A percentile compares a stretch with the other conserved stretches of the same genome.
phyloP scores from a whole-genome alignment of 2,888 invertebrate species.

The Heliothis peltigera region DNA sequence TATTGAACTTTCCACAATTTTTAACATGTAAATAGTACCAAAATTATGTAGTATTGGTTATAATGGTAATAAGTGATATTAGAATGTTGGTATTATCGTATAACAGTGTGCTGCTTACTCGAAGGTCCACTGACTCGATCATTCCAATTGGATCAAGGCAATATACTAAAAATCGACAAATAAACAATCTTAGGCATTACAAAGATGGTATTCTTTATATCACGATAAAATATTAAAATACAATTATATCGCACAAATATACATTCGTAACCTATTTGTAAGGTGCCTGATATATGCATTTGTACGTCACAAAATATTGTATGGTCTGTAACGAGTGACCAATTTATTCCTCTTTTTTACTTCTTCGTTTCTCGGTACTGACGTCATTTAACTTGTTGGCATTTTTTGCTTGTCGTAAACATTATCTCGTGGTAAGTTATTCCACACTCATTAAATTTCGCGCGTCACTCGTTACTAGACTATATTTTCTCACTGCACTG shows the following conservation, averaged over 20 bases:
- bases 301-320: constrained; percentile 80
- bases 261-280: constrained; percentile 68
- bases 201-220: constrained; percentile 60
- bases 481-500: constrained; percentile 75
- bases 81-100: constrained; percentile 74
- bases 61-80: constrained; percentile 77
- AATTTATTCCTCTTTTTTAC: constrained; percentile 11
- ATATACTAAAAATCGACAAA: constrained; percentile 62
- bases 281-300: constrained; percentile 79
- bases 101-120: constrained; percentile 65
- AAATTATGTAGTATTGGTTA: constrained; percentile 68
- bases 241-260: constrained; percentile 79
- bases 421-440: constrained; percentile 20
- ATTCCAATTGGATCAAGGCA: constrained; percentile 79
- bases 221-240: constrained; percentile 64
- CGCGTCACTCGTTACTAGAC: constrained; percentile 62
- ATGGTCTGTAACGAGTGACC: constrained; percentile 64
- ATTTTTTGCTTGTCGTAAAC: constrained; percentile 34
- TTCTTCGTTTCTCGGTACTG: constrained; percentile 17
- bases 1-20: constrained; percentile 71
- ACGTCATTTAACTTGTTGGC: constrained; percentile 23
- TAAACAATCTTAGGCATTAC: constrained; percentile 60
- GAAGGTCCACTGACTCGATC: constrained; percentile 73
- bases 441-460: neutral
- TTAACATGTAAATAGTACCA: constrained; percentile 78